phyloP scores from a whole-genome alignment of 2,797 vertebrate genomes.

The Danio tinwini region DNA sequence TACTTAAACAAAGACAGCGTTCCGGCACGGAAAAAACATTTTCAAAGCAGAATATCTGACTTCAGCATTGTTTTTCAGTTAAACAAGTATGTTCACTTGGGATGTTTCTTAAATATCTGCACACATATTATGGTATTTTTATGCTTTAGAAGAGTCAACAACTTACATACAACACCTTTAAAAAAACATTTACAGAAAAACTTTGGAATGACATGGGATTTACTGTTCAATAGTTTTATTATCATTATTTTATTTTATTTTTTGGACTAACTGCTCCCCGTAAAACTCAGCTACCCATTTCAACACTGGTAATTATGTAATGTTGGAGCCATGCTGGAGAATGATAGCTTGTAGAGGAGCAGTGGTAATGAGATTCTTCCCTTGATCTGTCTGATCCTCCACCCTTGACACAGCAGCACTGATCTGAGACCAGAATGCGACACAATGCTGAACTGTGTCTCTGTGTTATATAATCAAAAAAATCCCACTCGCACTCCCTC shows the following conservation, averaged over 20 bases:
- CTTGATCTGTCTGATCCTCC: neutral
- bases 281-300: neutral
- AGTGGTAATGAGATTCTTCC: conserved; percentile 23
- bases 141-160: too few relatives aligned
- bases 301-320: neutral
- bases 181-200: too few relatives aligned
- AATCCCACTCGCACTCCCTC: conserved; percentile 37
- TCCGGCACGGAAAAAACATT: too few relatives aligned
- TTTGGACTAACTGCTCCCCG: neutral
- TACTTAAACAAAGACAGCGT: too few relatives aligned
- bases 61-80: too few relatives aligned
- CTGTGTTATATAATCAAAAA: conserved; percentile 60
- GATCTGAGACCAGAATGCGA: conserved; percentile 49
- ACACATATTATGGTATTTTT: too few relatives aligned
- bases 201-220: neutral
- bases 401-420: conserved; percentile 25
- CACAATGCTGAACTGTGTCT: conserved; percentile 35
- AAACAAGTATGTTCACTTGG: too few relatives aligned
- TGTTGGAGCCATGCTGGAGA: neutral
- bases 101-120: too few relatives aligned
- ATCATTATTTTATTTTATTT: too few relatives aligned
- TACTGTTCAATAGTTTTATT: too few relatives aligned
- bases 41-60: too few relatives aligned
- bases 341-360: neutral
- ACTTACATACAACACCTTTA: too few relatives aligned